A percentile compares a stretch with the other conserved stretches of the same genome.
Conservation (phyloP, 2,888 invertebrate genomes). For the Abrostola triplasia region DNA sequence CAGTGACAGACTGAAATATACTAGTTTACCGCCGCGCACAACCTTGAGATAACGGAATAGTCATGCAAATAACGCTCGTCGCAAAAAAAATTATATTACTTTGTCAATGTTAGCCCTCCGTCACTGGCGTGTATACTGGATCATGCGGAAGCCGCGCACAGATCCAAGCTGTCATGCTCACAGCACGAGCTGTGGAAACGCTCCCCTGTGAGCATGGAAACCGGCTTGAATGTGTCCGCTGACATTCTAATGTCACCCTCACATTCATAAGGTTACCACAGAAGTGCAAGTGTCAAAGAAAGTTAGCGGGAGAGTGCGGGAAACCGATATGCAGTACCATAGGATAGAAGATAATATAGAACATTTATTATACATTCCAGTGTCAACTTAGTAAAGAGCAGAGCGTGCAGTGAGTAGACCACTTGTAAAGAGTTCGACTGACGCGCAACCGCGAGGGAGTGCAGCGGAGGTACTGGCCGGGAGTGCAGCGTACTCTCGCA, state of each 20-base stretch:
- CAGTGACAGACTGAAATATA: slow-evolving; percentile 7
- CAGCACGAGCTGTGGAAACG: too few species aligned
- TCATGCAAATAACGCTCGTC: slow-evolving; percentile 60
- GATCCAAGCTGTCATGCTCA: background rate
- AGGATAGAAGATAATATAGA: slow-evolving; percentile 11
- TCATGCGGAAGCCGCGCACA: background rate
- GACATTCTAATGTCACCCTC: background rate
- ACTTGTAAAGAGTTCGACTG: background rate
- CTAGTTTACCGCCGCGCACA: slow-evolving; percentile 15
- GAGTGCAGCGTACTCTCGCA: too few species aligned
- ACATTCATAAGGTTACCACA: slow-evolving; percentile 6
- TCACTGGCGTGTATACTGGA: slow-evolving; percentile 27
- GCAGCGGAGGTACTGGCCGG: too few species aligned
- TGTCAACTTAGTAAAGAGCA: slow-evolving; percentile 30
- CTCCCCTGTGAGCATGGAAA: background rate
- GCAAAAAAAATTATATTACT: slow-evolving; percentile 41
- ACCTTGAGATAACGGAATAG: slow-evolving; percentile 66
- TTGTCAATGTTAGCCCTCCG: slow-evolving; percentile 26
- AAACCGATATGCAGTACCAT: slow-evolving; percentile 58
- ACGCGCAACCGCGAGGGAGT: background rate
- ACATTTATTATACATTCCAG: slow-evolving; percentile 7
- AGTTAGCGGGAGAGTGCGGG: slow-evolving; percentile 34
- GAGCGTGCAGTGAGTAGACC: slow-evolving; percentile 27
- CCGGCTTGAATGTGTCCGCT: background rate
- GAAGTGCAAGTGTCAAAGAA: slow-evolving; percentile 10